phyloP scores from a whole-genome alignment of 2,888 invertebrate species.

The Conchocele bisecta region DNA sequence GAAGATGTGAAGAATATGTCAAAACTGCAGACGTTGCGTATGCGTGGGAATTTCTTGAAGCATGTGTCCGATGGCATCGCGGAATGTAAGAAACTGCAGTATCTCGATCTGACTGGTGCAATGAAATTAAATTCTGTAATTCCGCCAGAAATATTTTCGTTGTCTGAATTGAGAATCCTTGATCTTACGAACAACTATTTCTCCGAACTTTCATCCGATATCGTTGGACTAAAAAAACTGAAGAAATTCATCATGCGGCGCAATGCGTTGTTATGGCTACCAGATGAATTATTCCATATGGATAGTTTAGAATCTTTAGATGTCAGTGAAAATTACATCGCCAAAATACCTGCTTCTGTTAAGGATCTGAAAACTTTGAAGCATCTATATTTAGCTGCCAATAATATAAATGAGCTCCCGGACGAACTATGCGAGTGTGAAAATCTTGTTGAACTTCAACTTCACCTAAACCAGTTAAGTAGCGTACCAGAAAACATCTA shows the following conservation, averaged over 20 bases:
- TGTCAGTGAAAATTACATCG: constrained; percentile 75
- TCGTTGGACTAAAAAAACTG: constrained; percentile 69
- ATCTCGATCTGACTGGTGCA: constrained; percentile 74
- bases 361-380: constrained; percentile 64
- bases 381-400: constrained; percentile 66
- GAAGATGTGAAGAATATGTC: constrained; percentile 71
- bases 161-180: constrained; percentile 68
- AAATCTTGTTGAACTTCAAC: constrained; percentile 52
- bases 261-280: constrained; percentile 75
- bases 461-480: constrained; percentile 63
- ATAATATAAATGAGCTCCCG: constrained; percentile 65
- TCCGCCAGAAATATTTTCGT: constrained; percentile 68
- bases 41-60: constrained; percentile 74
- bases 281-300: constrained; percentile 71
- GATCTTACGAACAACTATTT: constrained; percentile 77
- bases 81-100: constrained; percentile 69
- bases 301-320: constrained; percentile 70
- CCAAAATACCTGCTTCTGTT: constrained; percentile 65
- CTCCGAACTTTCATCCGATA: constrained; percentile 71
- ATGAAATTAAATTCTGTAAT: constrained; percentile 70
- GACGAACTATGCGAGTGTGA: constrained; percentile 66
- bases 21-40: constrained; percentile 67
- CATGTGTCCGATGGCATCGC: constrained; percentile 69
- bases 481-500: constrained; percentile 68
- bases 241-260: constrained; percentile 69